Evolutionary conservation across 2,888 invertebrate species (phyloP).

Genomic region (Corbicula japonica): DNA sequence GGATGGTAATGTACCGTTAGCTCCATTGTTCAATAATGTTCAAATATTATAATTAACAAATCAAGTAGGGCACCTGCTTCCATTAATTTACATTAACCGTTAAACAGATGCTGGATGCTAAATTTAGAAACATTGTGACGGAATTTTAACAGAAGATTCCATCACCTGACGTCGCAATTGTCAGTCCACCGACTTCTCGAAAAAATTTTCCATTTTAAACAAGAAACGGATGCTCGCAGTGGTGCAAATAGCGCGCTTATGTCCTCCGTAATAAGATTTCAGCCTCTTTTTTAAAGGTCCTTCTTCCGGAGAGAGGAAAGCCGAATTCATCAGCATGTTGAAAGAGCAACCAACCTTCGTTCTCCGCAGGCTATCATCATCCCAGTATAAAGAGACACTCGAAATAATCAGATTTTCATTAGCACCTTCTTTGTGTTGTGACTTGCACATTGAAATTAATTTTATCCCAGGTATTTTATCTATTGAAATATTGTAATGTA

Average conservation of each 20-base stretch:
- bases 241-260: too few relatives aligned
- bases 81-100: conserved; percentile 63
- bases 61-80: conserved; percentile 39
- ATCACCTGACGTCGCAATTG: conserved; percentile 18
- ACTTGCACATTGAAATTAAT: conserved; percentile 13
- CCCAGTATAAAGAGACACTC: neutral
- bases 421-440: conserved; percentile 24
- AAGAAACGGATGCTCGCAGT: too few relatives aligned
- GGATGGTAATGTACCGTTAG: conserved; percentile 45
- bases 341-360: too few relatives aligned
- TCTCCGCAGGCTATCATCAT: conserved; percentile 1
- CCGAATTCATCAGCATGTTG: too few relatives aligned
- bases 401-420: conserved; percentile 14
- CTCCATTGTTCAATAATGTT: conserved; percentile 40
- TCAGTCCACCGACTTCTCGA: too few relatives aligned
- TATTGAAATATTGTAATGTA: conserved; percentile 19
- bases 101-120: conserved; percentile 63
- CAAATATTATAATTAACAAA: conserved; percentile 46
- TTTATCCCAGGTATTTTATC: conserved; percentile 23
- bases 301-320: too few relatives aligned
- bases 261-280: too few relatives aligned
- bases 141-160: conserved; percentile 21
- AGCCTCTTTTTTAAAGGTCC: too few relatives aligned
- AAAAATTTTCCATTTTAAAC: too few relatives aligned
- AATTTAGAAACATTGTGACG: conserved; percentile 43